phyloP scores from a whole-genome alignment of 53 echinoderm and acorn worm genomes.

The Patiria pectinifera region DNA sequence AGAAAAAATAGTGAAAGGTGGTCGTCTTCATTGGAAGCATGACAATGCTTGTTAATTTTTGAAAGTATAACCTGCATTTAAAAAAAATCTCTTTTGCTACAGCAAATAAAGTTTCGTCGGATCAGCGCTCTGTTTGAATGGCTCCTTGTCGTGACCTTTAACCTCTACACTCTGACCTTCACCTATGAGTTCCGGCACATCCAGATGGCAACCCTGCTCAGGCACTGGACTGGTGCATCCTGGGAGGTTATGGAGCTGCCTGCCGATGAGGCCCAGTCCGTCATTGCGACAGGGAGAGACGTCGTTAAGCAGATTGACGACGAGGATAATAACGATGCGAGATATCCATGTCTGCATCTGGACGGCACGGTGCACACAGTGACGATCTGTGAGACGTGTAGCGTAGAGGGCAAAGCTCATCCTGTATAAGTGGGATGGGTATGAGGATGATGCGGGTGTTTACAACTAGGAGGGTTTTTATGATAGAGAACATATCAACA shows the following conservation, averaged over 20 bases:
- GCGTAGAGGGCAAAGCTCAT: conserved; percentile 24
- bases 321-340: conserved; percentile 37
- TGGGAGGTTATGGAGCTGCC: conserved; percentile 70
- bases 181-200: conserved; percentile 76
- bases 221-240: conserved; percentile 67
- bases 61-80: too few relatives aligned
- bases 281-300: conserved; percentile 20
- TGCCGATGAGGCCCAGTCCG: conserved; percentile 25
- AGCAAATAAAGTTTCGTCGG: conserved; percentile 66
- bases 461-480: too few relatives aligned
- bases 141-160: conserved; percentile 76
- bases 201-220: conserved; percentile 56
- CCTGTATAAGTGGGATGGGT: conserved; percentile 13
- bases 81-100: neutral
- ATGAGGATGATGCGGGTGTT: too few relatives aligned
- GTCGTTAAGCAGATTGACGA: conserved; percentile 19
- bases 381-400: conserved; percentile 34
- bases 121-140: conserved; percentile 84
- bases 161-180: conserved; percentile 81
- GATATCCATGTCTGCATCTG: conserved; percentile 54
- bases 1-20: too few relatives aligned
- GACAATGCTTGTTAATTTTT: too few relatives aligned
- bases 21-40: too few relatives aligned
- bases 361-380: conserved; percentile 59
- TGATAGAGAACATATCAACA: too few relatives aligned